Evolutionary conservation across 2,888 invertebrate species (phyloP).

Genomic region (Sceliomorpha sp.): DNA sequence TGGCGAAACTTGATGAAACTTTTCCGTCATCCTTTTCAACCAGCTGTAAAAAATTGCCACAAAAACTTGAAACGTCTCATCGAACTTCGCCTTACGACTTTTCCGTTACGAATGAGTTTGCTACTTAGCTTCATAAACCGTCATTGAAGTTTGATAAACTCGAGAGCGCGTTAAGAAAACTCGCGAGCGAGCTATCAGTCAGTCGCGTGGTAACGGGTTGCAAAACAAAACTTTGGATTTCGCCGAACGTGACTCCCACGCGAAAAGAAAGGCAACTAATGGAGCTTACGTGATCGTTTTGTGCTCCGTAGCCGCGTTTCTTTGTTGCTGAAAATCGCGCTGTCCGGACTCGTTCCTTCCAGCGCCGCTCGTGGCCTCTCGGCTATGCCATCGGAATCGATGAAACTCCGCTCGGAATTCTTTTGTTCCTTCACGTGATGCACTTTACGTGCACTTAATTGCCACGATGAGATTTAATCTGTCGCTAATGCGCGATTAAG

Average conservation of each 20-base stretch:
- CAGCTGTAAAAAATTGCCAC: constrained; percentile 29
- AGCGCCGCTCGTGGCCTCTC: constrained; percentile 4
- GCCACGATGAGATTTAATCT: constrained; percentile 36
- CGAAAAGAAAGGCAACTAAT: constrained; percentile 51
- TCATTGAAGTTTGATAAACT: constrained; percentile 53
- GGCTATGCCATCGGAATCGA: constrained; percentile 7
- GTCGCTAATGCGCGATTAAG: constrained; percentile 44
- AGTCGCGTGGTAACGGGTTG: constrained; percentile 45
- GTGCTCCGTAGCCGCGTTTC: constrained; percentile 11
- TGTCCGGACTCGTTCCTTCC: constrained; percentile 11
- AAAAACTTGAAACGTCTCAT: constrained; percentile 29
- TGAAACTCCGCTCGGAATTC: constrained; percentile 12
- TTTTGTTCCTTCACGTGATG: constrained; percentile 9
- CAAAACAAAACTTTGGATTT: constrained; percentile 47
- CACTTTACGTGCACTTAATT: constrained; percentile 36
- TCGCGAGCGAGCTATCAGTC: constrained; percentile 42
- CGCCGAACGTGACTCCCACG: constrained; percentile 40
- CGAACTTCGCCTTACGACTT: constrained; percentile 33
- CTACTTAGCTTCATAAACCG: constrained; percentile 32
- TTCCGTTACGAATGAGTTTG: constrained; percentile 39
- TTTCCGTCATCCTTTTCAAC: constrained; percentile 37
- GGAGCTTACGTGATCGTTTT: constrained; percentile 47
- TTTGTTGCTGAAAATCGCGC: constrained; percentile 2
- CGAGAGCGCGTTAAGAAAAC: constrained; percentile 36
- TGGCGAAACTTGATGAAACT: no score